Base-by-base conservation (phyloP, 2,113 vertebrate species). In the Procapra przewalskii region DNA sequence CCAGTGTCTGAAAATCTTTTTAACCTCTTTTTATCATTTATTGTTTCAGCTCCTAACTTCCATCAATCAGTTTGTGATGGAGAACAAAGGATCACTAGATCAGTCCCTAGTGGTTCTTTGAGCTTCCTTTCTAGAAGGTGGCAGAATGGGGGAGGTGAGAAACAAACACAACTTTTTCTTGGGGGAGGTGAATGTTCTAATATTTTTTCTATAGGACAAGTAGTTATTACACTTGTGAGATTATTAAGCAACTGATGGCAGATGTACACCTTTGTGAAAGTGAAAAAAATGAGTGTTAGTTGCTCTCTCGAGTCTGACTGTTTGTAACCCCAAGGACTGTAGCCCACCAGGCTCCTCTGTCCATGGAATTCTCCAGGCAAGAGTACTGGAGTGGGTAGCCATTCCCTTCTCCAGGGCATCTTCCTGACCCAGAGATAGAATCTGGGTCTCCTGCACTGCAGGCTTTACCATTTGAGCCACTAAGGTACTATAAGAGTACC, bases 1-100 rank as follows among this genome's bases (percentile, higher is more conserved):
- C 45, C 48, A 81, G 16, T 88, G 14, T 94, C 82, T 96, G 48
- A 71, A 88, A 82, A 50, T 75, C 77, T 88, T 91, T 17, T 43
- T 62, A 91, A 85, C 50, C 17, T 83, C 40, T 52, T 79, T 75
- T 94, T 36, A 14, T 23, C 40, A 50, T 57, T n/a, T 7, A 36
- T 36, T 96, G 33, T 17, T 86, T 94, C 48, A 95, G 21, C n/a
- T 82, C 43, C 25, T 50, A 55, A 3, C 11, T 88, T 62, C 71
- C 8, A 43, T 82, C 79, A 80, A 0, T 91, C 77, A 54, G 25
- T 96, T 94, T 40, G 17, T 85, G 36, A 40, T 29, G 17, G 75
- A 89, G 14, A 92, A 87, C 6, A 77, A 31, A 85, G 82, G 54
- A 29, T 91, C 33, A 33, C 36, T 88, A 36, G 31, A 54, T 88